phyloP scores from a whole-genome alignment of 2,888 invertebrate species.

The Anodontia alba region DNA sequence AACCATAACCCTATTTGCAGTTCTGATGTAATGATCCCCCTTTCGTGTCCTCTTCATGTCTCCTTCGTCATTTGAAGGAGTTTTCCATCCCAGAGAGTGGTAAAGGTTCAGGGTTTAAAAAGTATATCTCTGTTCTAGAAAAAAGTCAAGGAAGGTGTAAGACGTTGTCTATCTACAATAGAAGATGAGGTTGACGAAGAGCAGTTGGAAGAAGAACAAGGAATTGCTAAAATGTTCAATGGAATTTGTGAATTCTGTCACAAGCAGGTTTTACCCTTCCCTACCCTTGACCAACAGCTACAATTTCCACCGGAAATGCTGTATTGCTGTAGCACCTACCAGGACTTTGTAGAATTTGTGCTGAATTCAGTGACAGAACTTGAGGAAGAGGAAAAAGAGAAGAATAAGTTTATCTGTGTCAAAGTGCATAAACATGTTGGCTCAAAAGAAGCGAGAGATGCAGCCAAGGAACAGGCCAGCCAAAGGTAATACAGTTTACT shows the following conservation, averaged over 20 bases:
- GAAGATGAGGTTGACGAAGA: no score
- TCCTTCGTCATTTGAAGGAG: no score
- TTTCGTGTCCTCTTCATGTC: no score
- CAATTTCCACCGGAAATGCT: constrained; percentile 76
- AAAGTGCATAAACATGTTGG: constrained; percentile 82
- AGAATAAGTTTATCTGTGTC: constrained; percentile 74
- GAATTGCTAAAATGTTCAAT: constrained; percentile 74
- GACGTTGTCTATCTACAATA: no score
- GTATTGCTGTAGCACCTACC: constrained; percentile 84
- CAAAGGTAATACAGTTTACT: no score
- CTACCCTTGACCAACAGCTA: constrained; percentile 80
- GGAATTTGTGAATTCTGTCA: constrained; percentile 83
- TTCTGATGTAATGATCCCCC: no score
- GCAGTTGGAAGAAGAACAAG: no score
- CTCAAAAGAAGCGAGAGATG: constrained; percentile 78
- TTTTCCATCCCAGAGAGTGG: no score
- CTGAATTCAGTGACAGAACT: constrained; percentile 69
- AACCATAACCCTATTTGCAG: no score
- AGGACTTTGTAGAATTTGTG: constrained; percentile 82
- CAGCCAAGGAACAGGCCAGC: constrained; percentile 82
- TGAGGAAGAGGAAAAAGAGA: constrained; percentile 68
- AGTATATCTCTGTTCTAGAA: no score
- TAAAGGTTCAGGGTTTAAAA: no score
- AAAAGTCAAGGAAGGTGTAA: no score
- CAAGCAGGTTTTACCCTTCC: constrained; percentile 77